Percentiles rank a stretch among this genome's conserved stretches.
Conservation (phyloP, 2,888 invertebrate species). For the Lasioglossum pauxillum region DNA sequence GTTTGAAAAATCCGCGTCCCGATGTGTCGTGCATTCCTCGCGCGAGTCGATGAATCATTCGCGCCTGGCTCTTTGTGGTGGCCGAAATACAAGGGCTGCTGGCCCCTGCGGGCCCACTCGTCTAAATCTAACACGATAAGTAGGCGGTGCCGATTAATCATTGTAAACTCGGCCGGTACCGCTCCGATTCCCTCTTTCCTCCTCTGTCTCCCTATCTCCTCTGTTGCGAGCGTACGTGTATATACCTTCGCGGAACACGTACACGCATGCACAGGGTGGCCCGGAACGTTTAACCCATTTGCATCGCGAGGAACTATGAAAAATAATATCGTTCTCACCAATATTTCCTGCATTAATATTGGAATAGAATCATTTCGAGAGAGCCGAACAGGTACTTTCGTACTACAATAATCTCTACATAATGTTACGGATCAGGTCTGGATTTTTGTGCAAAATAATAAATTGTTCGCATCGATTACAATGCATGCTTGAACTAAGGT, state of each 20-base stretch:
- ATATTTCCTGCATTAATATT: background rate
- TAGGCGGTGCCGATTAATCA: conserved; percentile 81
- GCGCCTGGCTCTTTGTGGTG: conserved; percentile 66
- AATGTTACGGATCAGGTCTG: too few species aligned
- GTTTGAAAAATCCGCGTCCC: conserved; percentile 51
- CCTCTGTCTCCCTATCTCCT: conserved; percentile 38
- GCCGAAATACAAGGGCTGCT: conserved; percentile 72
- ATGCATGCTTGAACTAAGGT: too few species aligned
- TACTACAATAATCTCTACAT: background rate
- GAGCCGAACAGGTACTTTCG: background rate
- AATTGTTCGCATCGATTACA: background rate
- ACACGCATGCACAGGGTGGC: conserved; percentile 57
- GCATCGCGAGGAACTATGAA: background rate
- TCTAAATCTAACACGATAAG: conserved; percentile 80
- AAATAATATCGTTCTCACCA: background rate
- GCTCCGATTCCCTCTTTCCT: conserved; percentile 59
- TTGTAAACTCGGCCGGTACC: conserved; percentile 76
- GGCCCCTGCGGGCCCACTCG: conserved; percentile 68
- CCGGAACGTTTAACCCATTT: conserved; percentile 20
- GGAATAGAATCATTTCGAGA: background rate
- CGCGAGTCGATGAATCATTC: conserved; percentile 67
- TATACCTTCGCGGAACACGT: conserved; percentile 38
- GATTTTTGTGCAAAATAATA: background rate
- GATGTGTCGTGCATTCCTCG: conserved; percentile 68
- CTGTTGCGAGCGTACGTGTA: conserved; percentile 35